phyloP scores from a whole-genome alignment of 2,797 vertebrate species.

The Alectoris magna region DNA sequence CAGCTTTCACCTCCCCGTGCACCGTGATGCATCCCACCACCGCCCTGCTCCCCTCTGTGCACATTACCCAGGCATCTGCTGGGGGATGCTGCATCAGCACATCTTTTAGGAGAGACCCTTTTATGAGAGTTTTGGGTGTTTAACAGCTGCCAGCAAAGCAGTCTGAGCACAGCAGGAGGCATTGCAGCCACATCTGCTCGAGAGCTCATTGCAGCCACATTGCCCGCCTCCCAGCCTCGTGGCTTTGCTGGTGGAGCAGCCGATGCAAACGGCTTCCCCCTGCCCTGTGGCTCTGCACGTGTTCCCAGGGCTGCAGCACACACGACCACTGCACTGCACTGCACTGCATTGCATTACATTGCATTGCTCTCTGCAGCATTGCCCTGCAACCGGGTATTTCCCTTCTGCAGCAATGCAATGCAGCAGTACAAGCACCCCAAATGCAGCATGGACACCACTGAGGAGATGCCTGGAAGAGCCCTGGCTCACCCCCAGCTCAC shows the following conservation, averaged over 20 bases:
- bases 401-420: not conserved
- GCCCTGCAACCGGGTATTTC: not conserved
- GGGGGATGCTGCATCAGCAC: fast-evolving
- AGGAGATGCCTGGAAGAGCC: not conserved
- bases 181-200: not conserved
- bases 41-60: not conserved
- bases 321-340: not conserved
- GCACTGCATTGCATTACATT: fast-evolving
- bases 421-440: not conserved
- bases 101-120: fast-evolving
- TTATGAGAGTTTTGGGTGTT: not conserved
- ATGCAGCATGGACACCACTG: fast-evolving
- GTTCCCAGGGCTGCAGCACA: not conserved
- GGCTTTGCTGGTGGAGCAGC: not conserved
- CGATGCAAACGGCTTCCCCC: fast-evolving
- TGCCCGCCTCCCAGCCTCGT: not conserved
- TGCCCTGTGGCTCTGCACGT: fast-evolving
- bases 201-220: not conserved
- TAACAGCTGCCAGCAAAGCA: not conserved
- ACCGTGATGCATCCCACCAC: fast-evolving
- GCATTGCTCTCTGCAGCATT: too few relatives aligned
- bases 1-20: fast-evolving
- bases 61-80: not conserved
- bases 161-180: not conserved
- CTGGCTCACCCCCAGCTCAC: not conserved